Percentiles rank a stretch among this genome's conserved stretches.
Conservation (phyloP, 2,797 vertebrate genomes). For the Sciurus vulgaris region DNA sequence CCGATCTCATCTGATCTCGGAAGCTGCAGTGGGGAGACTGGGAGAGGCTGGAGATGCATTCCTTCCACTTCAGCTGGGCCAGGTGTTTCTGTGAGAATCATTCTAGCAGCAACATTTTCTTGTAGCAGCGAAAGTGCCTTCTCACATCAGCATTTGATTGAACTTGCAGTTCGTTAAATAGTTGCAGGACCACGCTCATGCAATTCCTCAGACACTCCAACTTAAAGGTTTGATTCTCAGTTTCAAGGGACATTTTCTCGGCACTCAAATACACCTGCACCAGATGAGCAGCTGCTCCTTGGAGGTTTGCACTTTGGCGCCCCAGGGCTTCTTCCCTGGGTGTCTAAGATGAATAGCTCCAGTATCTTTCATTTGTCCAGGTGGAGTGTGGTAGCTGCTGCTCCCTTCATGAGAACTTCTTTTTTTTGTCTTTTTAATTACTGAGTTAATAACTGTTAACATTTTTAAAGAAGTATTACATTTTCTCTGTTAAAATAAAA, state of each 20-base stretch:
- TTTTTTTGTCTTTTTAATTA: neutral
- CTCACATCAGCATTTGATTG: neutral
- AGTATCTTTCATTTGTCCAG: neutral
- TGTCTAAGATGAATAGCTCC: neutral
- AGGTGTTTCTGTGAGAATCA: neutral
- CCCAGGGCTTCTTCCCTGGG: neutral
- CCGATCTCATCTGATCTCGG: too few relatives aligned
- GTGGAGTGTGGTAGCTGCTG: neutral
- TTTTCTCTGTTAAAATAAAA: neutral
- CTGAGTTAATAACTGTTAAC: neutral
- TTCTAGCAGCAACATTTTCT: neutral
- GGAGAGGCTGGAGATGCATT: neutral
- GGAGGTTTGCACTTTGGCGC: neutral
- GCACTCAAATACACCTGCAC: neutral
- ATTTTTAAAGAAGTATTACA: neutral
- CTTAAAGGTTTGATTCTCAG: neutral
- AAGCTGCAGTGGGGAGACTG: neutral
- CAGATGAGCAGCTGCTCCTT: accelerated
- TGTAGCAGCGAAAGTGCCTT: neutral
- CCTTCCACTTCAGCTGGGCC: neutral
- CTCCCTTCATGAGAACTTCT: neutral
- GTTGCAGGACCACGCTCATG: neutral
- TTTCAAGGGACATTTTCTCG: accelerated
- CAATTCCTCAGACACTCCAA: neutral
- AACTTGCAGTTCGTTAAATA: neutral